Base-by-base conservation (phyloP, 53 echinoderm and acorn worm species). In the Luidia sarsii region DNA sequence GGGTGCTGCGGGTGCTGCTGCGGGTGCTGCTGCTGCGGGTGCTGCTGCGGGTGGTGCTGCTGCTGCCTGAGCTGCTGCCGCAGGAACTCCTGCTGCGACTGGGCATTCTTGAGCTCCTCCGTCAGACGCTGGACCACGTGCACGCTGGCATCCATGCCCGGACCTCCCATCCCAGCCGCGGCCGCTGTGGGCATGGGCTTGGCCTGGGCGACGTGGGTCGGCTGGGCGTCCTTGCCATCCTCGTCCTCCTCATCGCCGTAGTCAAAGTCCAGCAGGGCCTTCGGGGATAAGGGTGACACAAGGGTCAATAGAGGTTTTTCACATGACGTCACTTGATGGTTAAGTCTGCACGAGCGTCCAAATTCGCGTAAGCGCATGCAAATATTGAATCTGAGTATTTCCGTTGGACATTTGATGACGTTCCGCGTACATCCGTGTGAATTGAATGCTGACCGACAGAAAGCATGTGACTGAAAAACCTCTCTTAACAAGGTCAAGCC, bases 221-320 rank as follows among this genome's bases (percentile, higher is more conserved):
- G 66, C 21, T 85, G 75, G 1, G 64, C 7, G 20, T 64, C 75
- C 13, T 41, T 31, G 38, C 48, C 36, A 16, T 83, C 84, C 1
- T 94, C 94, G 2, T 94, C 94, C 59, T 95, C 95, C 29, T 95
- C 95, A 63, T 95, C 95, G 10, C 92, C 92, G 73, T 95, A 95
- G 64, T 95, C 95, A 87, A 95, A 95, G 57, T 95, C 95, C 23
- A 95, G 70, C 25, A 95, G 66, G 18, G 95, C 92, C 95, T 95
- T 39, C 18, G 25, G n/a, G n/a, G n/a, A n/a, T n/a, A n/a, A n/a
- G n/a, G n/a, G n/a, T n/a, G n/a, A n/a, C n/a, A n/a, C n/a, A n/a
- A n/a, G n/a, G n/a, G n/a, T n/a, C n/a, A n/a, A n/a, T n/a, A n/a
- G n/a, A n/a, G n/a, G n/a, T n/a, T n/a, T n/a, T n/a, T n/a, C n/a